Conservation (phyloP, 2,888 invertebrate species). For the Andrena bucephala region DNA sequence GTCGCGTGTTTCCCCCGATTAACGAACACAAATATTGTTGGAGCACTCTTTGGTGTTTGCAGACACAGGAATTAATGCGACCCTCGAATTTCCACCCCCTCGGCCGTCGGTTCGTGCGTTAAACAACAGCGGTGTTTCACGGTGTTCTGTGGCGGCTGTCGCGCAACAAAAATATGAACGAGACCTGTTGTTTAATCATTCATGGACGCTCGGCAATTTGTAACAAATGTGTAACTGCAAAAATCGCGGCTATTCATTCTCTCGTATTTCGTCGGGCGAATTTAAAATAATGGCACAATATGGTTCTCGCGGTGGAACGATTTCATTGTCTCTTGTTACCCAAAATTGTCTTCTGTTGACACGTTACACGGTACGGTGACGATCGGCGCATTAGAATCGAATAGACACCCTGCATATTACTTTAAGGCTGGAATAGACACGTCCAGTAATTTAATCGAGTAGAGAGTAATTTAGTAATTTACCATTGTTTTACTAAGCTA, state of each 20-base stretch:
- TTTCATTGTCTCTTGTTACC: background rate
- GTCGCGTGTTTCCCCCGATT: conserved; percentile 46
- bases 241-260: background rate
- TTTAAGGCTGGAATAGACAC: no score
- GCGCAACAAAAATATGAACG: conserved; percentile 34
- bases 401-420: no score
- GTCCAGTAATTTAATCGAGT: no score
- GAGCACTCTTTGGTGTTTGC: conserved; percentile 56
- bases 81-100: conserved; percentile 16
- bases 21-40: conserved; percentile 51
- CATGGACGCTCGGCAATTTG: background rate
- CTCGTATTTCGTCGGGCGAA: background rate
- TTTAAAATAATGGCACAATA: background rate
- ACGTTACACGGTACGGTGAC: no score
- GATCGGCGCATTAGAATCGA: no score
- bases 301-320: background rate
- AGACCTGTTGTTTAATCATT: conserved; percentile 9
- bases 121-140: conserved; percentile 6
- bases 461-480: no score
- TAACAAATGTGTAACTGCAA: background rate
- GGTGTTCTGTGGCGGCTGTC: conserved; percentile 26
- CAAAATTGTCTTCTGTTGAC: no score
- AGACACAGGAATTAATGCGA: conserved; percentile 32
- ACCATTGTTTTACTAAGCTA: no score
- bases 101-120: conserved; percentile 14